Percentiles rank a stretch among this genome's conserved stretches.
phyloP scores from a whole-genome alignment of 2,888 invertebrate genomes.

The Corythucha ciliata region DNA sequence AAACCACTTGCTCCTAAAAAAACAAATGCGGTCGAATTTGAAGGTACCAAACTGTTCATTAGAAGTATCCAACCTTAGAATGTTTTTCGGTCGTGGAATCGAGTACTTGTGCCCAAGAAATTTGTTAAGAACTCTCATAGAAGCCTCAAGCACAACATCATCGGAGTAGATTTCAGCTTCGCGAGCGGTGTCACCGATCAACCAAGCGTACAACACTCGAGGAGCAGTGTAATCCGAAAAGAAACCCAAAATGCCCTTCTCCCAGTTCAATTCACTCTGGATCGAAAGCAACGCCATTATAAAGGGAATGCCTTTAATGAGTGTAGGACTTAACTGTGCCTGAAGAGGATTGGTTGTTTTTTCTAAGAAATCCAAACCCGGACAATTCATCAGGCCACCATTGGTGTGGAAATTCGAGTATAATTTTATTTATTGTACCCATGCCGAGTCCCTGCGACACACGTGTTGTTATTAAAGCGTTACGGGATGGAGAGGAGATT shows the following conservation, averaged over 20 bases:
- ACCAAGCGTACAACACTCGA: background rate
- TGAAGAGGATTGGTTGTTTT: background rate
- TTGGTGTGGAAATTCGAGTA: slow-evolving; percentile 50
- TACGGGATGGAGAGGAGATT: too few relatives aligned
- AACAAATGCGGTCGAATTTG: too few relatives aligned
- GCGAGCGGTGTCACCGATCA: background rate
- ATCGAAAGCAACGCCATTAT: background rate
- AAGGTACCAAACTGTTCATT: too few relatives aligned
- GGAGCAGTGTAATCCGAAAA: background rate
- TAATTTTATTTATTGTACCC: slow-evolving; percentile 59
- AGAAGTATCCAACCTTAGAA: background rate
- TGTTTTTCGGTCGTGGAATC: background rate
- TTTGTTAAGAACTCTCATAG: background rate
- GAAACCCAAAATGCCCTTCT: background rate
- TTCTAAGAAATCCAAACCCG: slow-evolving; percentile 41
- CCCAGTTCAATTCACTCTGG: background rate
- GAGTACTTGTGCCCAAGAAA: background rate
- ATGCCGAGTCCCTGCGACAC: slow-evolving; percentile 46
- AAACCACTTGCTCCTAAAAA: slow-evolving; percentile 59
- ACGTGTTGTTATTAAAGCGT: background rate
- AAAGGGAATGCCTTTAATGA: background rate
- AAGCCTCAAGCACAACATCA: background rate
- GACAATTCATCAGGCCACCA: slow-evolving; percentile 54
- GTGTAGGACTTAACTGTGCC: background rate
- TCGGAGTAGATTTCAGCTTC: background rate